These are phyloP conservation scores for Boloria euphrosyne DNA, from an alignment of 2,888 invertebrate species.

Conservation along the genomic window DNA sequence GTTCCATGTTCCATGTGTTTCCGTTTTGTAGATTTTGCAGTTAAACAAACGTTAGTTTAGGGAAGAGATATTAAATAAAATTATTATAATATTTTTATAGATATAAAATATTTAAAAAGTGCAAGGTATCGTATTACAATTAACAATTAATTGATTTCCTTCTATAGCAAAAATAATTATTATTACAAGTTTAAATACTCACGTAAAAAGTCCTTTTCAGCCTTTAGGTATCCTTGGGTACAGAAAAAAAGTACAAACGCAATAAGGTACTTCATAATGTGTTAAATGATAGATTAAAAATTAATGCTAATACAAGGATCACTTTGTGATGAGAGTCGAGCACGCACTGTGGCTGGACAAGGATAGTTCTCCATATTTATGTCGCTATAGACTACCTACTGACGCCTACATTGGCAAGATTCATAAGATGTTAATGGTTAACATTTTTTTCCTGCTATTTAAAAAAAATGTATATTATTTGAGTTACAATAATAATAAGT, in stretches of 20 bases:
- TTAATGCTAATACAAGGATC: background rate
- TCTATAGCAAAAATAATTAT: background rate
- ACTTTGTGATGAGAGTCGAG: constrained; percentile 11
- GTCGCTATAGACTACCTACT: background rate
- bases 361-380: constrained; percentile 17
- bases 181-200: constrained; percentile 48
- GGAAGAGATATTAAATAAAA: too few species aligned
- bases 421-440: background rate
- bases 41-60: too few species aligned
- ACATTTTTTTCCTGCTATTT: background rate
- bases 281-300: background rate
- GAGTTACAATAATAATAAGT: too few species aligned
- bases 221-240: constrained; percentile 46
- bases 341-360: constrained; percentile 7
- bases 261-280: constrained; percentile 7
- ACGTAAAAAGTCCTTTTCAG: constrained; percentile 58
- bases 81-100: too few species aligned
- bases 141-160: background rate
- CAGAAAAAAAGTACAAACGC: constrained; percentile 42
- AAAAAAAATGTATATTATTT: background rate
- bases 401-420: background rate
- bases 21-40: too few species aligned
- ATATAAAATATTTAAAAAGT: too few species aligned
- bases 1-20: too few species aligned
- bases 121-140: too few species aligned